These are phyloP conservation scores for Drosophila ogumai DNA, from an alignment of 1,140 invertebrate species.

Conservation along the genomic window DNA sequence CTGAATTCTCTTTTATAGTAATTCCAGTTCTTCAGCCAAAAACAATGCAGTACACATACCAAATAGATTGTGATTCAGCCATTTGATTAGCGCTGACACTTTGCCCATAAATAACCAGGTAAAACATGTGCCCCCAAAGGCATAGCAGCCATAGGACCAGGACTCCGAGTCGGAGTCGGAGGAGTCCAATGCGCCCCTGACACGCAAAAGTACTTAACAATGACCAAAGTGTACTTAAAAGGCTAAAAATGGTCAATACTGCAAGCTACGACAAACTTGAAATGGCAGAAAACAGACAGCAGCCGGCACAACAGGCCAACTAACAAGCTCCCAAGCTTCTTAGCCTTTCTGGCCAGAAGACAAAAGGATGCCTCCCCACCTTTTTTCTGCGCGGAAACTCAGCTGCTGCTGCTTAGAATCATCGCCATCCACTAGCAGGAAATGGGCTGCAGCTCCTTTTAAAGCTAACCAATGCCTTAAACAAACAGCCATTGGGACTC, in stretches of 20 bases:
- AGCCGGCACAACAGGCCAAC: slow-evolving; percentile 23
- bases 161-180: slow-evolving; percentile 14
- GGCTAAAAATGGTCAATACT: slow-evolving; percentile 79
- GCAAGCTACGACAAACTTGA: slow-evolving; percentile 65
- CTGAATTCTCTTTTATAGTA: slow-evolving; percentile 21
- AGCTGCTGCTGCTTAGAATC: slow-evolving; percentile 59
- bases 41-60: slow-evolving; percentile 45
- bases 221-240: slow-evolving; percentile 82
- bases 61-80: slow-evolving; percentile 72
- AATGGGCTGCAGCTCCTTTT: slow-evolving; percentile 78
- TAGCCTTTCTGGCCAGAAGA: slow-evolving; percentile 47
- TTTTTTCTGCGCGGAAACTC: neutral
- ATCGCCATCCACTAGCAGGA: slow-evolving; percentile 57
- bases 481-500: slow-evolving; percentile 57
- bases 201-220: slow-evolving; percentile 84
- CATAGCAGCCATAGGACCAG: slow-evolving; percentile 26
- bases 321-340: slow-evolving; percentile 67
- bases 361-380: slow-evolving; percentile 64
- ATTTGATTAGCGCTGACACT: slow-evolving; percentile 84
- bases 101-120: slow-evolving; percentile 83
- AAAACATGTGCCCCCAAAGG: slow-evolving; percentile 80
- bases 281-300: slow-evolving; percentile 68
- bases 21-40: slow-evolving; percentile 42
- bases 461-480: slow-evolving; percentile 75
- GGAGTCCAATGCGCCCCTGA: slow-evolving; percentile 59